Evolutionary conservation across 2,888 invertebrate species (phyloP).

Genomic region (Hydriomena furcata): DNA sequence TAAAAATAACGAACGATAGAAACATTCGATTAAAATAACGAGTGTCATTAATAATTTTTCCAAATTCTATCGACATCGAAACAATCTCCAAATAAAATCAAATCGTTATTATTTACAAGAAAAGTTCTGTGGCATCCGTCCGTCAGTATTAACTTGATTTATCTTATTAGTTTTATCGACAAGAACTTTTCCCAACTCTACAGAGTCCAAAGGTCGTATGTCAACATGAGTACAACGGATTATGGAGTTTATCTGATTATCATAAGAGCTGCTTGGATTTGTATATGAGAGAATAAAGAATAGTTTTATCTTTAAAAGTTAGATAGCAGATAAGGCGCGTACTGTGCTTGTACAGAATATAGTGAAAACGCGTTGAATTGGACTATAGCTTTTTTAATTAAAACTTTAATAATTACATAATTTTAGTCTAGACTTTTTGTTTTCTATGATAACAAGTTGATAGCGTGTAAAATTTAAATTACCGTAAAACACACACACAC

Average conservation of each 20-base stretch:
- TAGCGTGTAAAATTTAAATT: too few species aligned
- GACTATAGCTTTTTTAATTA: neutral
- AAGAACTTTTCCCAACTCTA: constrained; percentile 51
- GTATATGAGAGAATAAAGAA: constrained; percentile 46
- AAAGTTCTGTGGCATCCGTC: constrained; percentile 52
- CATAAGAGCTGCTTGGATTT: constrained; percentile 43
- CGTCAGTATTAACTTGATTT: constrained; percentile 62
- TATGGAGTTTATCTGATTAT: constrained; percentile 43
- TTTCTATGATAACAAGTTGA: neutral
- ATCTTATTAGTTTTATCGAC: constrained; percentile 72
- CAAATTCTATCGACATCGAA: constrained; percentile 47
- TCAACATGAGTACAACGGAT: constrained; percentile 38
- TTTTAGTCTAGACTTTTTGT: too few species aligned
- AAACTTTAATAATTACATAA: neutral
- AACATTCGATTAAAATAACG: constrained; percentile 47
- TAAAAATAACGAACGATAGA: constrained; percentile 27
- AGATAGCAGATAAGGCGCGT: constrained; percentile 66
- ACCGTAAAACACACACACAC: too few species aligned
- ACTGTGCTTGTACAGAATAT: constrained; percentile 35
- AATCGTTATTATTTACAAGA: constrained; percentile 59
- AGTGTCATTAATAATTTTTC: constrained; percentile 51
- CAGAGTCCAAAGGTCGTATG: constrained; percentile 43
- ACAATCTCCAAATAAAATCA: constrained; percentile 56
- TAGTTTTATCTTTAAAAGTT: constrained; percentile 70
- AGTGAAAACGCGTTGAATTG: constrained; percentile 35